These are phyloP conservation scores for Tillus elongatus DNA, from an alignment of 2,888 invertebrate genomes.

Conservation along the genomic window DNA sequence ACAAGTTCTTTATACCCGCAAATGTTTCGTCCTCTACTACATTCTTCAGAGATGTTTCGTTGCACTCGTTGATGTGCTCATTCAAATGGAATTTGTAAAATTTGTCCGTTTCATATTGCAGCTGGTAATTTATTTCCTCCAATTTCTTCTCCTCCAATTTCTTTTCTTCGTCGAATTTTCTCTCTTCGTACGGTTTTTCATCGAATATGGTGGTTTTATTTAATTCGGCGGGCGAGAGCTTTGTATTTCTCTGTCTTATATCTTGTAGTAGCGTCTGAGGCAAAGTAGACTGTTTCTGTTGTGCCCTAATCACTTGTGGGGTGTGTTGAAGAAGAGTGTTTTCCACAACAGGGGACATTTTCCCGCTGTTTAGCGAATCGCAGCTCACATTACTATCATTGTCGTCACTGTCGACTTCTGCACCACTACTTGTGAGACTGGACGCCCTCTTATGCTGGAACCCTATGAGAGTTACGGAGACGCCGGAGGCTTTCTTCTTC, in stretches of 20 bases:
- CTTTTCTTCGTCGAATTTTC: conserved; percentile 47
- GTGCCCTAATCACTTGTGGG: conserved; percentile 5
- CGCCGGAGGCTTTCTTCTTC: conserved; percentile 50
- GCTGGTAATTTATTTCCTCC: conserved; percentile 32
- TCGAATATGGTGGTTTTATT: conserved; percentile 47
- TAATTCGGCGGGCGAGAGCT: conserved; percentile 36
- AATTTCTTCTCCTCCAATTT: conserved; percentile 23
- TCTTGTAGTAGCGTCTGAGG: conserved; percentile 60
- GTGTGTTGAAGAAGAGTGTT: no score
- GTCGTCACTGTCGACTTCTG: conserved; percentile 60
- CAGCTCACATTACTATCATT: conserved; percentile 60
- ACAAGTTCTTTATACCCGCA: conserved; percentile 67
- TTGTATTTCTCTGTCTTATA: conserved; percentile 56
- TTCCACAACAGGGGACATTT: conserved; percentile 40
- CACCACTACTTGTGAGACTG: conserved; percentile 54
- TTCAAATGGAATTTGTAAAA: conserved; percentile 77
- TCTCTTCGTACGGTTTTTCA: conserved; percentile 61
- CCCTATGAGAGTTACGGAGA: conserved; percentile 50
- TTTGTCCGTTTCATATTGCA: conserved; percentile 50
- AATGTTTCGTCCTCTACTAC: conserved; percentile 53
- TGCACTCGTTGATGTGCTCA: conserved; percentile 51
- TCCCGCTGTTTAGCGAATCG: conserved; percentile 70
- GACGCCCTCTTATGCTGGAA: conserved; percentile 36
- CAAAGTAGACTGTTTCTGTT: conserved; percentile 31
- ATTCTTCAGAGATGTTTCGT: conserved; percentile 38